Percentiles rank a stretch among this genome's conserved stretches.
phyloP scores from a whole-genome alignment of 2,797 vertebrate genomes.

The Sebastiscus tertius region DNA sequence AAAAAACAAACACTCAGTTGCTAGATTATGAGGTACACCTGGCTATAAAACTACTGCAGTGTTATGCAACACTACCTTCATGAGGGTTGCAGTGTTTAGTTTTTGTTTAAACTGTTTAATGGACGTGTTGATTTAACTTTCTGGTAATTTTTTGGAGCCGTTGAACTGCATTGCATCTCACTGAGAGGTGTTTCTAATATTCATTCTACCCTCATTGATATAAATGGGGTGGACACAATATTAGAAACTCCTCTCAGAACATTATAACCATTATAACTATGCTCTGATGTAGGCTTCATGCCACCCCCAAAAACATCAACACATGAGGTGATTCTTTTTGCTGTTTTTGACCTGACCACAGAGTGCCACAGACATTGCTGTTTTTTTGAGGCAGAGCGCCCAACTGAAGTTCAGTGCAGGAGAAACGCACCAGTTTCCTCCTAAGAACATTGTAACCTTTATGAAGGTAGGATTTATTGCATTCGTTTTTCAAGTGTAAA shows the following conservation, averaged over 20 bases:
- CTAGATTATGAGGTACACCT: background rate
- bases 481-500: constrained; percentile 6
- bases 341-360: constrained; percentile 1
- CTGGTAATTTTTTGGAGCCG: background rate
- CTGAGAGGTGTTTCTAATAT: background rate
- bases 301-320: background rate
- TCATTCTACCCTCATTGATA: background rate
- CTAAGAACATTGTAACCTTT: constrained; percentile 3
- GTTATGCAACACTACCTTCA: background rate
- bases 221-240: background rate
- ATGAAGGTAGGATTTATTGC: constrained; percentile 3
- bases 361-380: background rate
- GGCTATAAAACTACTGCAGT: background rate
- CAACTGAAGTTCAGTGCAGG: constrained; percentile 17
- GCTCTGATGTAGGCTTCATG: background rate
- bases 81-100: background rate
- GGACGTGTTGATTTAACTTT: constrained; percentile 2
- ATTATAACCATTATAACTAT: background rate
- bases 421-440: constrained; percentile 9
- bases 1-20: background rate
- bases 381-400: constrained; percentile 16
- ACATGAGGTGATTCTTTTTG: background rate
- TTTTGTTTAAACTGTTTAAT: background rate
- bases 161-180: background rate
- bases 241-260: background rate